Conservation (phyloP, 2,888 invertebrate genomes). For the Eilema depressum region DNA sequence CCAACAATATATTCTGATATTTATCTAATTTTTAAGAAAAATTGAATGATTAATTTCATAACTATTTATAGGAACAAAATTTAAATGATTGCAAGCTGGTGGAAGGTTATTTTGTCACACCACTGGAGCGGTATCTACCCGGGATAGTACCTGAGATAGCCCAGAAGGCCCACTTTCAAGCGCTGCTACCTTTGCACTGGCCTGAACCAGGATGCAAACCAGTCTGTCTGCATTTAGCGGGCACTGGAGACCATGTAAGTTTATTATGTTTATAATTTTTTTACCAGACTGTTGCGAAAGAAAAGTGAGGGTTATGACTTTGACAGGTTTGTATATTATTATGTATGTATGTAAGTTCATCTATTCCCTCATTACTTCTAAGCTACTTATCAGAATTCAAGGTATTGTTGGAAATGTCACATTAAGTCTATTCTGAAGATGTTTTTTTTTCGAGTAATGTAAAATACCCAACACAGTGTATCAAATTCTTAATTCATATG, state of each 20-base stretch:
- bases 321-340: too few species aligned
- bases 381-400: too few species aligned
- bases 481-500: too few species aligned
- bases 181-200: constrained; percentile 94
- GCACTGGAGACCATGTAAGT: constrained; percentile 98
- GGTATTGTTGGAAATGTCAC: too few species aligned
- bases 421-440: too few species aligned
- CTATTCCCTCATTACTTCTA: too few species aligned
- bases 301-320: too few species aligned
- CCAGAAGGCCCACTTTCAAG: constrained; percentile 93
- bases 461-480: too few species aligned
- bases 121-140: constrained; percentile 93
- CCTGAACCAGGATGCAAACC: constrained; percentile 90
- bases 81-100: constrained; percentile 91
- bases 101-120: constrained; percentile 96
- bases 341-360: too few species aligned
- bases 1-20: background rate
- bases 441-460: too few species aligned
- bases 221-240: constrained; percentile 97
- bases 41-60: background rate
- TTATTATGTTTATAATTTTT: background rate
- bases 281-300: too few species aligned
- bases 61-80: constrained; percentile 88
- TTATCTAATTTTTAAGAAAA: background rate
- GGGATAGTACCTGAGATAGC: constrained; percentile 95